Base-by-base conservation (phyloP, 2,888 invertebrate species). In the Melanotus villosus region DNA sequence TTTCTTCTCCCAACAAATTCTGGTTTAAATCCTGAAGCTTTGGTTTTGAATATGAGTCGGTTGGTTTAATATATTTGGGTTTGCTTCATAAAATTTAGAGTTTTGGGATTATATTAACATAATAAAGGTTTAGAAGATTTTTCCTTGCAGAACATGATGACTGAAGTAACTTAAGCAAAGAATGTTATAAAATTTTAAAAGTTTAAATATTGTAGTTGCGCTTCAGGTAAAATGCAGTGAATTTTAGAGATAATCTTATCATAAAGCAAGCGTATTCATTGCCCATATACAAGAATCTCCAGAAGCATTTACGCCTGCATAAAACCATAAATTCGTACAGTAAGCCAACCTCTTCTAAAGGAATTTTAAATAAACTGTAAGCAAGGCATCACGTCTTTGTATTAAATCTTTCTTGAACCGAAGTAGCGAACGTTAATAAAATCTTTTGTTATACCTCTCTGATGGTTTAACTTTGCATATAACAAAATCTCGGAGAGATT, bases 291-390 rank as follows among this genome's bases (percentile, higher is more conserved):
- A 32, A 52, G 50, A 52, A 52, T 52, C 30, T 30, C 26, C 50
- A 26, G n/a, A 16, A 56, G 41, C 63, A 58, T 63, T 68, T 50
- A 63, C 62, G 58, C 62, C 38, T 67, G 67, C 67, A 63, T 63
- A 57, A 52, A 68, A 57, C 43, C 68, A 32, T 68, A 68, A 68
- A 68, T 68, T 68, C 57, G 18, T 56, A 19, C 43, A 56, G 59
- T 52, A 59, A 59, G 12, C 43, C 60, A 60, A 56, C 21, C 32
- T 60, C 34, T 56, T 56, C 56, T 9, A 62, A 67, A 14, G 43
- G 47, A 43, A 60, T 66, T 66, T 67, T 67, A 60, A 67, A 60
- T 67, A 60, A 67, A 56, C 30, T 32, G 14, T 34, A 16, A 32
- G 36, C 12, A 41, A 36, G n/a, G n/a, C n/a, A n/a, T n/a, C n/a